Percentiles rank a stretch among this genome's conserved stretches.
Evolutionary conservation across 2,888 invertebrate genomes (phyloP).

Genomic region (Diarsia brunnea): DNA sequence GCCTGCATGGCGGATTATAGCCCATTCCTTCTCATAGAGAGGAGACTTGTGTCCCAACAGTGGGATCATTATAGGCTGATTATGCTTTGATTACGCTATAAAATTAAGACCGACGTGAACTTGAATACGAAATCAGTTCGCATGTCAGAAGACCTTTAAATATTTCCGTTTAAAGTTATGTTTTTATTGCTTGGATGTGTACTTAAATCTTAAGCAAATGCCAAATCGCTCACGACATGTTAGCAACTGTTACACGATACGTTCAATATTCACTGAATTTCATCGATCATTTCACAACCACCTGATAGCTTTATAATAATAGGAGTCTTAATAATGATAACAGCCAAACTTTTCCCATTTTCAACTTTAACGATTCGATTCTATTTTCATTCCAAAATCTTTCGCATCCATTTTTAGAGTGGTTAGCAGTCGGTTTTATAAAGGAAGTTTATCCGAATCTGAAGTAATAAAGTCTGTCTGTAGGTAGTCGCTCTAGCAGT

Average conservation of each 20-base stretch:
- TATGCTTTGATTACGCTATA: no score
- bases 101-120: conserved; percentile 37
- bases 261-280: conserved; percentile 10
- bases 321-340: not conserved
- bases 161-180: conserved; percentile 75
- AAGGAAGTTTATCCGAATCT: not conserved
- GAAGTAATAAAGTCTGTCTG: conserved; percentile 28
- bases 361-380: conserved; percentile 1
- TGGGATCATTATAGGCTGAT: no score
- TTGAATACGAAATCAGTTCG: conserved; percentile 72
- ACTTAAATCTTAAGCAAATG: conserved; percentile 49
- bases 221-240: conserved; percentile 32
- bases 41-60: no score
- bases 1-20: no score
- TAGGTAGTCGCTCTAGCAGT: conserved; percentile 19
- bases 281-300: conserved; percentile 4
- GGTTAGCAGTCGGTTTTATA: not conserved
- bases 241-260: conserved; percentile 10
- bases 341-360: conserved; percentile 18
- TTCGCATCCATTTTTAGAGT: not conserved
- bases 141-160: conserved; percentile 76
- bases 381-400: not conserved
- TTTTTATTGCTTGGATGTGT: conserved; percentile 67
- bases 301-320: conserved; percentile 14
- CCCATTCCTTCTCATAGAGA: no score